Evolutionary conservation across 2,888 invertebrate species (phyloP), one percentile per base, ranked within the genome.

Genomic region (Drosophila melanosoma): DNA sequence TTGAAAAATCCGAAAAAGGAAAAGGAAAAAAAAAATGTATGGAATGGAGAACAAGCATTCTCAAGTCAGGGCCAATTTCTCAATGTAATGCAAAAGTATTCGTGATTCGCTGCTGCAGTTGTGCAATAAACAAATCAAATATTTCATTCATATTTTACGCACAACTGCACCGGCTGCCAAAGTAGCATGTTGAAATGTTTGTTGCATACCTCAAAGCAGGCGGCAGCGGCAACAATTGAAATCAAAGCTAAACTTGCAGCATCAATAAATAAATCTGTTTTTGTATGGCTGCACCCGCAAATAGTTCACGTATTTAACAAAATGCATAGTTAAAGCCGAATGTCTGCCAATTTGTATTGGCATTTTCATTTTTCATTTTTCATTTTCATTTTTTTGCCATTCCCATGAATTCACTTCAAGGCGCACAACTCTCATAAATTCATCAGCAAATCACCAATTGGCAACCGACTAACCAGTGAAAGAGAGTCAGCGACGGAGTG

Each of bases 121-220:
- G 84, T 88, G 78, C 85, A 71, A 73, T 84, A 89, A 88, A 87
- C 89, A 87, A 89, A 87, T 87, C 85, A 74, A 87, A 89, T 87
- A 89, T 85, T 87, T 81, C 78, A 69, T 81, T 80, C 85, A 83
- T 81, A 89, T 87, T 87, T 87, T 73, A 89, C 79, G 89, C 87
- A 85, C 82, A 82, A 74, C 70, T 87, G 87, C 76, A 78, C 82
- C 76, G 67, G 64, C 69, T 65, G 68, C 23, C 54, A 69, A 52
- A 73, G 73, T 56, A 69, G 72, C 76, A 64, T 54, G 56, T 60
- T 74, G 32, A 53, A 69, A 69, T 75, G 64, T 64, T 74, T 81
- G 65, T 79, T 79, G 67, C 83, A 79, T 75, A 49, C 71, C 60
- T 54, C 64, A 51, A 70, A 72, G 58, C n/a, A n/a, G 51, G 29